A percentile compares a stretch with the other conserved stretches of the same genome.
These are phyloP conservation scores for Anolis carolinensis DNA, from an alignment of 2,113 vertebrate species.

Conservation along the genomic window DNA sequence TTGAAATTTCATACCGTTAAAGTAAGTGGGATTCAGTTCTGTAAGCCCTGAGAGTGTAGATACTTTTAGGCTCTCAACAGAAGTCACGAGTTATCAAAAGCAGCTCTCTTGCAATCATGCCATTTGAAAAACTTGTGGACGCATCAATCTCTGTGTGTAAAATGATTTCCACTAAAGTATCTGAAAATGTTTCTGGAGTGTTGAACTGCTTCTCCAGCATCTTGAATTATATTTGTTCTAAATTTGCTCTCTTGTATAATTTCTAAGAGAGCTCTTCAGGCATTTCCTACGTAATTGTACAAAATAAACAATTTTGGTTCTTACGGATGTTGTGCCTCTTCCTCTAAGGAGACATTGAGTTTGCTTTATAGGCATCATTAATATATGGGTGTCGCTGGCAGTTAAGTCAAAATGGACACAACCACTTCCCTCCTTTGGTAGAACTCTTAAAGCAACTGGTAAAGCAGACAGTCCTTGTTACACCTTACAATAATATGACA, in stretches of 20 bases:
- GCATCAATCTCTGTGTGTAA: constrained; percentile 16
- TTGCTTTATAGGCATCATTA: background rate
- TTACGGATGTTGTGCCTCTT: background rate
- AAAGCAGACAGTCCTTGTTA: constrained; percentile 38
- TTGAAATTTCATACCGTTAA: constrained; percentile 15
- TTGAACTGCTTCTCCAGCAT: constrained; percentile 24
- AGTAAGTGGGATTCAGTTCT: background rate
- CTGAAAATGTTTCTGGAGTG: constrained; percentile 3
- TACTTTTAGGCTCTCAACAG: constrained; percentile 14
- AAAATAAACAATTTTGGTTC: constrained; percentile 12
- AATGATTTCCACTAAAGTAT: constrained; percentile 8
- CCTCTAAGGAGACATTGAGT: background rate
- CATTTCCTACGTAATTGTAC: constrained; percentile 3
- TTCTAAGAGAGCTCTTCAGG: background rate
- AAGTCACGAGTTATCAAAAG: background rate
- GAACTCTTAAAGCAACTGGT: constrained; percentile 29
- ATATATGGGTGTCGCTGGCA: constrained; percentile 10
- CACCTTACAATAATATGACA: no score
- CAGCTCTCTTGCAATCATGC: background rate
- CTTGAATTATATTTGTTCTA: constrained; percentile 2
- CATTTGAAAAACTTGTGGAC: background rate
- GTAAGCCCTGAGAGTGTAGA: background rate
- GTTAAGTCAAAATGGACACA: constrained; percentile 48
- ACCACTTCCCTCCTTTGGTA: background rate
- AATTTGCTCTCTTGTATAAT: background rate